Percentiles rank a stretch among this genome's conserved stretches.
Evolutionary conservation across 1,140 invertebrate genomes (phyloP).

Genomic region (Drosophila tsacasi): DNA sequence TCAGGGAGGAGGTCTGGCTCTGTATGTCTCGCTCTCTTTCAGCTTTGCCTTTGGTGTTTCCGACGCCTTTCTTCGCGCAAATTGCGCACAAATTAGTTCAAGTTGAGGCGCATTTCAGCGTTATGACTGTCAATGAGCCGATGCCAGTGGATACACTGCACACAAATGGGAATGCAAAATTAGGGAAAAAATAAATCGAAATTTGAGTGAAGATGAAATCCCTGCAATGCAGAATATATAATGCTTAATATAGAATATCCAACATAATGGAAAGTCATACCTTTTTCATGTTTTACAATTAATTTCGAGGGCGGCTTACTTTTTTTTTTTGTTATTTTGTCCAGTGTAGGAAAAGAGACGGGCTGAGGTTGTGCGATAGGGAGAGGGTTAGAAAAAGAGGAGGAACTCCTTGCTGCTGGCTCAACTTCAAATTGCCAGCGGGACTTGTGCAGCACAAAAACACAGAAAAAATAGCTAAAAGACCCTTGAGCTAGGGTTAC

Average conservation of each 20-base stretch:
- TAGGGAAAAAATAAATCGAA: neutral
- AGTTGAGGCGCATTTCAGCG: constrained; percentile 76
- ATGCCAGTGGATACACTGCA: constrained; percentile 31
- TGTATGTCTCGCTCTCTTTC: constrained; percentile 13
- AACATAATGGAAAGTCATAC: neutral
- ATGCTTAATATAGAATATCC: neutral
- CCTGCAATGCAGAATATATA: neutral
- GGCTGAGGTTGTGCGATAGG: neutral
- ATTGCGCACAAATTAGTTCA: constrained; percentile 79
- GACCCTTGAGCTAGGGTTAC: constrained; percentile 43
- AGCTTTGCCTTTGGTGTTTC: constrained; percentile 38
- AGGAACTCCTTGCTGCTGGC: constrained; percentile 30
- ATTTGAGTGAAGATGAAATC: neutral
- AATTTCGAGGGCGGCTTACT: fast-evolving
- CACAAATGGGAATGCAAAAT: neutral
- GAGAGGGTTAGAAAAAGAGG: constrained; percentile 7
- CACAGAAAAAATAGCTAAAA: constrained; percentile 21
- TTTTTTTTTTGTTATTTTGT: neutral
- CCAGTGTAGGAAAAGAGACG: neutral
- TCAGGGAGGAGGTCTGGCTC: constrained; percentile 32
- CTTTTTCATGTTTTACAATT: neutral
- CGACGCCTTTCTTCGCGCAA: constrained; percentile 65
- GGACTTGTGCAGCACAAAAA: constrained; percentile 52
- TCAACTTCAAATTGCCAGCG: constrained; percentile 49
- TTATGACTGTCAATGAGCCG: constrained; percentile 82